phyloP scores from a whole-genome alignment of 2,113 vertebrate genomes.

The Bufo gargarizans region DNA sequence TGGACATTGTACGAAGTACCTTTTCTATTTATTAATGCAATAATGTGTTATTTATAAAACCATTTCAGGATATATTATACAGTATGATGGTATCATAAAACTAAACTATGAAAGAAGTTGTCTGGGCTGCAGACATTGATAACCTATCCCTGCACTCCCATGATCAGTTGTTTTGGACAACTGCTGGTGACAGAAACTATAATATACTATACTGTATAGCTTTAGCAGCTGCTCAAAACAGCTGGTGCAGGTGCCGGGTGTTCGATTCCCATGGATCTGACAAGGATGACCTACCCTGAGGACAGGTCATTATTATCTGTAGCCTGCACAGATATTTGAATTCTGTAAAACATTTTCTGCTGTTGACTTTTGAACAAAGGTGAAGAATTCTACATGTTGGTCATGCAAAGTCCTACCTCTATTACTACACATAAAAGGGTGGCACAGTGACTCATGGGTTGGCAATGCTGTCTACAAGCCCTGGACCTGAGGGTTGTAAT shows the following conservation, averaged over 20 bases:
- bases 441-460: too few relatives aligned
- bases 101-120: background rate
- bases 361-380: background rate
- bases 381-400: background rate
- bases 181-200: too few relatives aligned
- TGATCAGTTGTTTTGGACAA: too few relatives aligned
- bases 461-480: background rate
- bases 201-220: too few relatives aligned
- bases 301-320: too few relatives aligned
- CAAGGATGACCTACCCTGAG: too few relatives aligned
- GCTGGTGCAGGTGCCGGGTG: too few relatives aligned
- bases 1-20: conserved; percentile 5
- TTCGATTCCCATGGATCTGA: too few relatives aligned
- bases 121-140: too few relatives aligned
- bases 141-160: too few relatives aligned
- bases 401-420: background rate
- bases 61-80: background rate
- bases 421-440: background rate
- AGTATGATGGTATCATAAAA: background rate
- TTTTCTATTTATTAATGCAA: conserved; percentile 26
- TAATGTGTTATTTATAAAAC: conserved; percentile 30
- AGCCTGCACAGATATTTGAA: too few relatives aligned
- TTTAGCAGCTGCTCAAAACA: too few relatives aligned
- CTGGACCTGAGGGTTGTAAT: background rate
- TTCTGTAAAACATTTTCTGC: background rate